phyloP scores from a whole-genome alignment of 2,888 invertebrate genomes.

The Eupeodes latifasciatus region DNA sequence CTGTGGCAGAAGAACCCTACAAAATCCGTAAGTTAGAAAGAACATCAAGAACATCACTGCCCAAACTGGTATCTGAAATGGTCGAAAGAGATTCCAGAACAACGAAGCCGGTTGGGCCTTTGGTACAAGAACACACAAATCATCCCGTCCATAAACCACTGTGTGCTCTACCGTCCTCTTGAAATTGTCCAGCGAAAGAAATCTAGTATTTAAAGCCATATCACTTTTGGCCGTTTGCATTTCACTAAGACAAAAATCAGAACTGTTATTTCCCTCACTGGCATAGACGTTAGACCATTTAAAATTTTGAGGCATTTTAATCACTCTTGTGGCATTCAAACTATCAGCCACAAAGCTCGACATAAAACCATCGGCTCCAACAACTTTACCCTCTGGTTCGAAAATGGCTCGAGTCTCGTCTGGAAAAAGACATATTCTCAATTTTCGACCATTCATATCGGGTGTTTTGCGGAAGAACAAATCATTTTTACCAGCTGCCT shows the following conservation, averaged over 20 bases:
- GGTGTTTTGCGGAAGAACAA: slow-evolving; percentile 81
- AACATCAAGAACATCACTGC: slow-evolving; percentile 77
- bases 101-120: slow-evolving; percentile 85
- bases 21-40: slow-evolving; percentile 78
- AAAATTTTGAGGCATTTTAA: slow-evolving; percentile 78
- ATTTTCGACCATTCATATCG: slow-evolving; percentile 81
- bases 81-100: slow-evolving; percentile 84
- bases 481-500: slow-evolving; percentile 73
- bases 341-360: slow-evolving; percentile 83
- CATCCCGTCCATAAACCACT: slow-evolving; percentile 85
- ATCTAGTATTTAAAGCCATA: slow-evolving; percentile 85
- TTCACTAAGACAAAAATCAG: slow-evolving; percentile 80
- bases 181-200: slow-evolving; percentile 85
- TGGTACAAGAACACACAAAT: slow-evolving; percentile 86
- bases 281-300: neutral
- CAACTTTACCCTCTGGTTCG: slow-evolving; percentile 77
- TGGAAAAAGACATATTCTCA: slow-evolving; percentile 81
- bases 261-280: slow-evolving; percentile 68
- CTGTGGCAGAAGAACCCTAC: slow-evolving; percentile 67
- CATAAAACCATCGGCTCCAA: slow-evolving; percentile 84
- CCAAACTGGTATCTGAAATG: slow-evolving; percentile 81
- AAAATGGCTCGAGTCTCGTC: slow-evolving; percentile 84
- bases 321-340: slow-evolving; percentile 84
- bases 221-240: slow-evolving; percentile 82
- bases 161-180: slow-evolving; percentile 85